Evolutionary conservation across 2,113 vertebrate genomes (phyloP).

Genomic region (Gila orcuttii): DNA sequence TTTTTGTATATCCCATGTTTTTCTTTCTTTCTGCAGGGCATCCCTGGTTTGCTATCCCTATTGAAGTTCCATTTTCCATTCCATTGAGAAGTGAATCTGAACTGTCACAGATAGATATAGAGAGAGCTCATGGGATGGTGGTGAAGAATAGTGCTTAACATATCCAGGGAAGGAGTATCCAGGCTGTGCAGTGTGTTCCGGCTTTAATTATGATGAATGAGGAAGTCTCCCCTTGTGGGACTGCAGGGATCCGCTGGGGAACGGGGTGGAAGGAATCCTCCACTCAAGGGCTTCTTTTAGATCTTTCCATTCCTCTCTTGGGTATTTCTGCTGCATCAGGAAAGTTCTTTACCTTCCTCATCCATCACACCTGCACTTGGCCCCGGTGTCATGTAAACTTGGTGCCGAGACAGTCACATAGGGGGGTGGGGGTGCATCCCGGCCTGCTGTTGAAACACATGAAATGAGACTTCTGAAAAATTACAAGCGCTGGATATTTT

Average conservation of each 20-base stretch:
- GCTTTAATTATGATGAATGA: conserved; percentile 56
- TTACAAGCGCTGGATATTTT: conserved; percentile 25
- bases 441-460: conserved; percentile 1
- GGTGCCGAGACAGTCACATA: background rate
- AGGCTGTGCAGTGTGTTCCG: conserved; percentile 5
- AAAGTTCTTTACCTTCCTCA: conserved; percentile 30
- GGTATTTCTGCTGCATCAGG: conserved; percentile 25
- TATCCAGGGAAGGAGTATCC: conserved; percentile 18
- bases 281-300: conserved; percentile 18
- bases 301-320: conserved; percentile 15
- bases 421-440: background rate
- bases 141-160: background rate
- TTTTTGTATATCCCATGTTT: background rate
- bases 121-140: background rate
- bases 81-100: conserved; percentile 17
- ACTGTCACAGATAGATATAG: background rate
- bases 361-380: conserved; percentile 47
- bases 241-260: conserved; percentile 17
- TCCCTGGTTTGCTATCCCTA: background rate
- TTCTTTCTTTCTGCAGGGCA: background rate
- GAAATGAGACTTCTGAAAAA: conserved; percentile 11
- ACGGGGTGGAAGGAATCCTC: conserved; percentile 16
- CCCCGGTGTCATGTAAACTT: background rate
- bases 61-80: background rate
- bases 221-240: conserved; percentile 10